Evolutionary conservation across 2,797 vertebrate species (phyloP).

Genomic region (Agapornis canus): DNA sequence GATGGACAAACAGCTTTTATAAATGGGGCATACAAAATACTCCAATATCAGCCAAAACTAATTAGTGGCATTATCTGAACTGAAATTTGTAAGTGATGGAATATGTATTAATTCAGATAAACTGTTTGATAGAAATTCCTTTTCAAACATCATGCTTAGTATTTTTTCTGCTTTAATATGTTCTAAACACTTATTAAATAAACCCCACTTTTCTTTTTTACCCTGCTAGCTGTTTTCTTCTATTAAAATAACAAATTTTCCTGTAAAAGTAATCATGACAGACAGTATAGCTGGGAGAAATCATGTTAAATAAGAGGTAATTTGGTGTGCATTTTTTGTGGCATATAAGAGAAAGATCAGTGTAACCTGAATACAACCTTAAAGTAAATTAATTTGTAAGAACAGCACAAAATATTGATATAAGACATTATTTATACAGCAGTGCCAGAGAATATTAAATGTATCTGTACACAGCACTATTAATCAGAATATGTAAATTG

Average conservation of each 20-base stretch:
- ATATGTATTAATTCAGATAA: constrained; percentile 70
- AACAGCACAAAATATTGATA: not conserved
- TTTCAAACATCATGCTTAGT: constrained; percentile 17
- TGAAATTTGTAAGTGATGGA: constrained; percentile 70
- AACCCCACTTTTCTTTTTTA: not conserved
- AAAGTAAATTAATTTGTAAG: constrained; percentile 11
- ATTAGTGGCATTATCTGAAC: constrained; percentile 78
- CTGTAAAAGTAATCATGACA: not conserved
- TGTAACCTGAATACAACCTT: not conserved
- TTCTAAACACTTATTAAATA: not conserved
- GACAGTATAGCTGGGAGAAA: not conserved
- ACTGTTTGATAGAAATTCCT: constrained; percentile 61
- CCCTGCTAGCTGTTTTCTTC: not conserved
- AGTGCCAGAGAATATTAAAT: constrained; percentile 29
- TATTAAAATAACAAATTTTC: not conserved
- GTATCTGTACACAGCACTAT: constrained; percentile 35
- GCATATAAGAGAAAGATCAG: not conserved
- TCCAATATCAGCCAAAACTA: constrained; percentile 80
- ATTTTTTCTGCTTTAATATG: not conserved
- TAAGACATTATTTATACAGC: constrained; percentile 24
- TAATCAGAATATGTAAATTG: constrained; percentile 54
- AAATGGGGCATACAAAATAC: constrained; percentile 81
- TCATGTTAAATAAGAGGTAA: not conserved
- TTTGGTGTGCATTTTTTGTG: not conserved
- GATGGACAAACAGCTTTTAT: constrained; percentile 81